Conservation (phyloP, 2,888 invertebrate genomes). For the Oscheius myriophilus region DNA sequence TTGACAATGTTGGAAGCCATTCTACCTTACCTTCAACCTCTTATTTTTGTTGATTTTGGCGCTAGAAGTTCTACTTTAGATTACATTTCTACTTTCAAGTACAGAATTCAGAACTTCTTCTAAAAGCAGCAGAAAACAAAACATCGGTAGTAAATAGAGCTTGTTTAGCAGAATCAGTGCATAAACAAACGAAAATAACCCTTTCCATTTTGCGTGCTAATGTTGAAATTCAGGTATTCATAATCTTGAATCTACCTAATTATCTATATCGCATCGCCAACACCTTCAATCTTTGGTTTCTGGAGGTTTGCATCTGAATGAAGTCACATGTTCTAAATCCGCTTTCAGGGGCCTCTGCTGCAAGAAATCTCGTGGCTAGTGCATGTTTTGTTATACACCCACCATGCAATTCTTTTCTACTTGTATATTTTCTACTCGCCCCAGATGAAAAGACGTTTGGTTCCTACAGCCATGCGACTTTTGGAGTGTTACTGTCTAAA, state of each 20-base stretch:
- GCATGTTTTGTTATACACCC: conserved; percentile 65
- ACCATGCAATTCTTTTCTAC: conserved; percentile 68
- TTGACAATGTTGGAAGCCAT: no score
- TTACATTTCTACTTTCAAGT: no score
- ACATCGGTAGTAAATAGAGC: no score
- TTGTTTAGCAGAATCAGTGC: no score
- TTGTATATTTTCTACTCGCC: conserved; percentile 69
- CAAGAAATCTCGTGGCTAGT: conserved; percentile 55
- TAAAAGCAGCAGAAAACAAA: no score
- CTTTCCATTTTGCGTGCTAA: no score
- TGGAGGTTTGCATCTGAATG: not conserved
- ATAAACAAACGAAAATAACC: no score
- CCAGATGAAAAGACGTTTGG: conserved; percentile 62
- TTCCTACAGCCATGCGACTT: conserved; percentile 65
- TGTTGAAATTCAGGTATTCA: conserved; percentile 52
- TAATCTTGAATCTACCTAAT: conserved; percentile 65
- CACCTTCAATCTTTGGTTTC: conserved; percentile 32
- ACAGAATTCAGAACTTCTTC: no score
- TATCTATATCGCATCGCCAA: conserved; percentile 63
- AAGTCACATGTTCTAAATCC: not conserved
- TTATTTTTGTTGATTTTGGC: no score
- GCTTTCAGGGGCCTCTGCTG: conserved; percentile 40
- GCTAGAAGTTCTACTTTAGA: no score
- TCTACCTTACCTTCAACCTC: no score
- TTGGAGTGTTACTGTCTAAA: conserved; percentile 69